Evolutionary conservation across 2,888 invertebrate species (phyloP), one percentile per base, ranked within the genome.

Genomic region (Xylota segnis): DNA sequence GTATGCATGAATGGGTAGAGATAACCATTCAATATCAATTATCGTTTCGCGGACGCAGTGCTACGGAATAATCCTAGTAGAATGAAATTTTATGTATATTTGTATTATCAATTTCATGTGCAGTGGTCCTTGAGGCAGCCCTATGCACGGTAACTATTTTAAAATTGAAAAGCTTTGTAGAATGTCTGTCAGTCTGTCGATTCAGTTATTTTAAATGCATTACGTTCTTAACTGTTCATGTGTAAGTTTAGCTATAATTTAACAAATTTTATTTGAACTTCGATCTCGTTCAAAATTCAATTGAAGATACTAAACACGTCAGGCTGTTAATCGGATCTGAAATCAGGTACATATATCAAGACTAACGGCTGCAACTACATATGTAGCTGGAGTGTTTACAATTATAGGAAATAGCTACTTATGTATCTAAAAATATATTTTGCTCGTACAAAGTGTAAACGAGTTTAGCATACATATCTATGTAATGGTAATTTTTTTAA

Each of bases 21-120:
- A 70, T 76, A 63, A 29, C 27, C 47, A 45, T 61, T 81, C 66
- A 70, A 82, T 82, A 82, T 47, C 82, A 82, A 82, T 82, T 82
- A 82, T 70, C 82, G 68, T 82, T 82, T 63, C 70, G 70, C 70
- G 70, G 70, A 58, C 50, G 61, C 76, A 82, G 23, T 82, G 82
- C 65, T 63, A 63, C 56, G 82, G 70, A 82, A 82, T 82, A 76
- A 82, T 82, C 81, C 81, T 52, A 27, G 37, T 47, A 34, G 59
- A 52, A 74, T 40, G 63, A 63, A 63, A 45, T 61, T 77, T 68
- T 77, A 66, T 32, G 23, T 9, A 52, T 18, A 74, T 68, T 54
- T 54, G 29, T 68, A 45, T 74, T 43, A 61, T 81, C 18, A 61
- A 74, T 72, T 72, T 79, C 34, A 43, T 54, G 47, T 72, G 56